These are phyloP conservation scores for Physella acuta DNA, from an alignment of 1,140 invertebrate genomes.

Conservation along the genomic window DNA sequence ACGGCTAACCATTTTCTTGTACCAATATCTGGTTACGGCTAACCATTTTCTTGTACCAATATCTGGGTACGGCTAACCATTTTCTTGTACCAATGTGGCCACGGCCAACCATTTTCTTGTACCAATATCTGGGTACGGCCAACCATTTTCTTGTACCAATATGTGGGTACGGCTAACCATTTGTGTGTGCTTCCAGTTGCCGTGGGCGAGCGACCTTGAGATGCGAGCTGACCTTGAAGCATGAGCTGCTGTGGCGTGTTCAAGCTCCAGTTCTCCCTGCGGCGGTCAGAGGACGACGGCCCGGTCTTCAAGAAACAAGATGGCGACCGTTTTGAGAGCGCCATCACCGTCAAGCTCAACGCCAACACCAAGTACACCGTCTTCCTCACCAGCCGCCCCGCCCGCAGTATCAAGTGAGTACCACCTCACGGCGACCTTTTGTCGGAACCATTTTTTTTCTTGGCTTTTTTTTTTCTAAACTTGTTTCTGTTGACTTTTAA, in stretches of 20 bases:
- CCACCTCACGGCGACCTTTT: not conserved
- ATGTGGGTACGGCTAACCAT: no score
- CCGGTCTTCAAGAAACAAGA: conserved; percentile 23
- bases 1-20: no score
- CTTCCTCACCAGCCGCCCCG: conserved; percentile 12
- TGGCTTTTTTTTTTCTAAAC: not conserved
- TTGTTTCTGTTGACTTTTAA: not conserved
- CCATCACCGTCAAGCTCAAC: conserved; percentile 22
- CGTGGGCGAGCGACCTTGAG: no score
- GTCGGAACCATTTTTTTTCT: not conserved
- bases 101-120: no score
- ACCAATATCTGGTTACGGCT: no score
- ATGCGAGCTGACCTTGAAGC: no score
- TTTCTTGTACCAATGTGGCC: no score
- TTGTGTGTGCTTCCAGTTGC: no score
- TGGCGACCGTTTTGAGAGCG: conserved; percentile 18
- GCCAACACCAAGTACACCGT: conserved; percentile 16
- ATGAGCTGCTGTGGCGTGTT: not conserved
- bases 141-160: no score
- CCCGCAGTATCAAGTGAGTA: conserved; percentile 2
- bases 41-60: no score
- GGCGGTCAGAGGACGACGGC: conserved; percentile 9
- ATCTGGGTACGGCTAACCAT: no score
- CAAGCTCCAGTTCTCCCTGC: conserved; percentile 21
- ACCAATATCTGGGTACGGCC: no score